Evolutionary conservation across 1,140 invertebrate genomes (phyloP).

Genomic region (Psix sp.): DNA sequence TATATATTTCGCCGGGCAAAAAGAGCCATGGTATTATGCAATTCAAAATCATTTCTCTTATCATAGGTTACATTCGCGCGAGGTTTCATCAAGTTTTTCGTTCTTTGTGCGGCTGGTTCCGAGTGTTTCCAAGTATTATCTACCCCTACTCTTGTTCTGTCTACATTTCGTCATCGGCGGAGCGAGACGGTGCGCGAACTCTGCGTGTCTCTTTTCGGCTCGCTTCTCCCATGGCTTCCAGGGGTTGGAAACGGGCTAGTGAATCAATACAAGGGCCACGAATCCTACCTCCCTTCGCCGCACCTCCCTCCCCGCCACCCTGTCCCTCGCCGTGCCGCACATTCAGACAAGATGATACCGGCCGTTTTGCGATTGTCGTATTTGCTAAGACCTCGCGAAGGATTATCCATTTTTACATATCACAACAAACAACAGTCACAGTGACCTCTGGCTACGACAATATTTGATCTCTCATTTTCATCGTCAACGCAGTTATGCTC

Average conservation of each 20-base stretch:
- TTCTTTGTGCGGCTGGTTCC: slow-evolving; percentile 20
- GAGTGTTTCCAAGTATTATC: slow-evolving; percentile 8
- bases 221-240: slow-evolving; percentile 52
- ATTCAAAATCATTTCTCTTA: no score
- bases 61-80: no score
- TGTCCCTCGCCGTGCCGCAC: slow-evolving; percentile 28
- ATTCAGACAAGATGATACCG: slow-evolving; percentile 50
- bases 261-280: slow-evolving; percentile 73
- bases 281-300: slow-evolving; percentile 56
- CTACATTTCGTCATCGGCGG: slow-evolving; percentile 33
- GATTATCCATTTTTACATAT: no score
- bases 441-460: no score
- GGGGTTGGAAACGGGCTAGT: slow-evolving; percentile 65
- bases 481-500: no score
- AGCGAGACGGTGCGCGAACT: slow-evolving; percentile 35
- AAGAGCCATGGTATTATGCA: no score
- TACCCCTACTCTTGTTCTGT: slow-evolving; percentile 6
- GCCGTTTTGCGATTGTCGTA: slow-evolving; percentile 29
- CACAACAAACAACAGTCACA: no score
- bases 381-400: slow-evolving; percentile 8
- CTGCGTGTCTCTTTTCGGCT: slow-evolving; percentile 50
- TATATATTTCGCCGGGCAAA: no score
- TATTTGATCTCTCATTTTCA: no score
- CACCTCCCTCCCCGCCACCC: slow-evolving; percentile 3
- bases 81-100: no score